These are phyloP conservation scores for Chaetura pelagica DNA, from an alignment of 2,113 vertebrate species.

Conservation along the genomic window DNA sequence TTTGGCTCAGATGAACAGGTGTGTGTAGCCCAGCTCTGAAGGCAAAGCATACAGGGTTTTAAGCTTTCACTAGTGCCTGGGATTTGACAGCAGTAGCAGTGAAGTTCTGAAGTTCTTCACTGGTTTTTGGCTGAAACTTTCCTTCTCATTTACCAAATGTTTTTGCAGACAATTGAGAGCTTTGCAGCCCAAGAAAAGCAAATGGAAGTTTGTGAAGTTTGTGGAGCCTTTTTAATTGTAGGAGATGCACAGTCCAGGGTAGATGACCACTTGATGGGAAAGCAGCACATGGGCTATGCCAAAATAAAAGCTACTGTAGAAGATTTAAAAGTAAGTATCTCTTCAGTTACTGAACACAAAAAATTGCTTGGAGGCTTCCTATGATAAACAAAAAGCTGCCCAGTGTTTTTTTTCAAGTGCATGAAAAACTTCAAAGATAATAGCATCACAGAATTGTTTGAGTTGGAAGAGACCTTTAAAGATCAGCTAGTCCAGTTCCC, in stretches of 20 bases:
- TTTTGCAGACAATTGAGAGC: constrained; percentile 93
- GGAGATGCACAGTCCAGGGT: constrained; percentile 97
- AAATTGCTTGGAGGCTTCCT: not conserved
- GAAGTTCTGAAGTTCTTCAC: not conserved
- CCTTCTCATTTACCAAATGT: not conserved
- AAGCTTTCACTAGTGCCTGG: not conserved
- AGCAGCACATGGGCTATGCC: constrained; percentile 99
- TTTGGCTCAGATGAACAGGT: not conserved
- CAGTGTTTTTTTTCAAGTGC: not conserved
- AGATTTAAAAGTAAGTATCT: constrained; percentile 91
- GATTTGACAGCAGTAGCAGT: not conserved
- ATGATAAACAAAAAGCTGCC: not conserved
- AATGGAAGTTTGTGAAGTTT: constrained; percentile 99
- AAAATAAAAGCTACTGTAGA: constrained; percentile 99
- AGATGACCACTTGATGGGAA: constrained; percentile 99
- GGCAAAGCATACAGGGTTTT: not conserved
- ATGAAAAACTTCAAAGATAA: not conserved
- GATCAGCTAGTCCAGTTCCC: too few species aligned
- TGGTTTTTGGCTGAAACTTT: not conserved
- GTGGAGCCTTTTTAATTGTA: constrained; percentile 97
- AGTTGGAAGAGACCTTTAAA: too few species aligned
- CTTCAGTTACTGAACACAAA: not conserved
- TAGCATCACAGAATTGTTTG: too few species aligned
- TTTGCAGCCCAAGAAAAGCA: constrained; percentile 99
- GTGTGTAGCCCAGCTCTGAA: not conserved